These are phyloP conservation scores for Drosophila nasuta DNA, from an alignment of 1,140 invertebrate species.

Conservation along the genomic window DNA sequence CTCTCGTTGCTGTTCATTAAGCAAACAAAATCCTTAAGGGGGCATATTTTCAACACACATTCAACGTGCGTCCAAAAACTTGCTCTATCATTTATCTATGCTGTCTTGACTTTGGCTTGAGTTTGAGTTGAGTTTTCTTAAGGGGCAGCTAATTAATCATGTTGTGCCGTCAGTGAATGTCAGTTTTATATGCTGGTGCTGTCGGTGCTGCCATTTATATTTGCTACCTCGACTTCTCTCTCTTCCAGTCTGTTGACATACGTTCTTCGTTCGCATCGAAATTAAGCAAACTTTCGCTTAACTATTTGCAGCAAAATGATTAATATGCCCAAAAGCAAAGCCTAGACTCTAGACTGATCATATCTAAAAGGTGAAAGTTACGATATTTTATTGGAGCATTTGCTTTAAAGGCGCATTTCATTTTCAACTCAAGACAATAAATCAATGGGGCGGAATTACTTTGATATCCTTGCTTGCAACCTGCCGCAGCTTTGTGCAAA, in stretches of 20 bases:
- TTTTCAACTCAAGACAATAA: conserved; percentile 66
- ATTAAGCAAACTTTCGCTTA: conserved; percentile 75
- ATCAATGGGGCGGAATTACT: conserved; percentile 73
- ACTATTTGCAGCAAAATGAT: conserved; percentile 71
- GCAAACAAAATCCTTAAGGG: conserved; percentile 30
- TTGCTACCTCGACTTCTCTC: conserved; percentile 29
- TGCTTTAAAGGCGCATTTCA: conserved; percentile 39
- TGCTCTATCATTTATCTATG: conserved; percentile 44
- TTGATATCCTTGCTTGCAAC: conserved; percentile 70
- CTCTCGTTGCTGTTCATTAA: conserved; percentile 24
- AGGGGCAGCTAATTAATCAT: conserved; percentile 71
- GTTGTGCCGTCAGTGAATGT: conserved; percentile 72
- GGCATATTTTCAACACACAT: conserved; percentile 39
- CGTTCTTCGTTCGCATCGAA: conserved; percentile 56
- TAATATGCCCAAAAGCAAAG: conserved; percentile 47
- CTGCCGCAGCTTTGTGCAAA: conserved; percentile 83
- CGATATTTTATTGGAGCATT: conserved; percentile 8
- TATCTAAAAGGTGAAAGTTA: conserved; percentile 20
- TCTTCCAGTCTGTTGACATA: conserved; percentile 49
- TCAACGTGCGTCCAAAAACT: background rate
- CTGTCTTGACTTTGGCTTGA: background rate
- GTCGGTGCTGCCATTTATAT: conserved; percentile 76
- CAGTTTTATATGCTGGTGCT: conserved; percentile 82
- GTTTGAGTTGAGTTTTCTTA: conserved; percentile 3
- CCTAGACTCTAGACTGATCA: conserved; percentile 41